These are phyloP conservation scores for Bursaphelenchus okinawaensis DNA, from an alignment of 2,888 invertebrate species.

Conservation along the genomic window DNA sequence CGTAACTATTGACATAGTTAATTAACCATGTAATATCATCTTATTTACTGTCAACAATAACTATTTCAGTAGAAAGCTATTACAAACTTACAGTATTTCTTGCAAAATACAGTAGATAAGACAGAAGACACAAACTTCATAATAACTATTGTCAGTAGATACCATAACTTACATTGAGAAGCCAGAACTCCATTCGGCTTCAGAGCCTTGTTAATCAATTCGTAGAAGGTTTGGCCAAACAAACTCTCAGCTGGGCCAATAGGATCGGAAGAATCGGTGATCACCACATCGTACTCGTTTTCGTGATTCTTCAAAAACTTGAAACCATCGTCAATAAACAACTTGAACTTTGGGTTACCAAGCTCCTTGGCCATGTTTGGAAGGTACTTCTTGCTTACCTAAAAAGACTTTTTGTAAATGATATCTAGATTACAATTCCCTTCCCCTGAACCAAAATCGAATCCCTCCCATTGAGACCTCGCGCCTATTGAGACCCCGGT, in stretches of 20 bases:
- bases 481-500: too few relatives aligned
- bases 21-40: too few relatives aligned
- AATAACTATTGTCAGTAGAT: too few relatives aligned
- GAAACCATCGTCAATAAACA: constrained; percentile 87
- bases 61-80: too few relatives aligned
- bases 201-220: constrained; percentile 76
- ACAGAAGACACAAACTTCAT: too few relatives aligned
- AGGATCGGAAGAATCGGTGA: constrained; percentile 96
- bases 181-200: constrained; percentile 83
- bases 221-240: constrained; percentile 77
- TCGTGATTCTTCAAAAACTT: constrained; percentile 80
- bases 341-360: constrained; percentile 72
- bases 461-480: too few relatives aligned
- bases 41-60: too few relatives aligned
- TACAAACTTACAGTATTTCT: too few relatives aligned
- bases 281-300: constrained; percentile 84
- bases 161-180: constrained; percentile 67
- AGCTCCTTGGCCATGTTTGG: constrained; percentile 87
- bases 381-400: constrained; percentile 72
- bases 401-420: neutral
- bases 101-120: too few relatives aligned
- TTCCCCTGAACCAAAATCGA: too few relatives aligned
- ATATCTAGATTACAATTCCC: neutral
- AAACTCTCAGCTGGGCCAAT: constrained; percentile 74
- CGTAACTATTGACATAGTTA: too few relatives aligned